A percentile compares a stretch with the other conserved stretches of the same genome.
phyloP scores from a whole-genome alignment of 2,888 invertebrate species.

The Brenthis daphne region DNA sequence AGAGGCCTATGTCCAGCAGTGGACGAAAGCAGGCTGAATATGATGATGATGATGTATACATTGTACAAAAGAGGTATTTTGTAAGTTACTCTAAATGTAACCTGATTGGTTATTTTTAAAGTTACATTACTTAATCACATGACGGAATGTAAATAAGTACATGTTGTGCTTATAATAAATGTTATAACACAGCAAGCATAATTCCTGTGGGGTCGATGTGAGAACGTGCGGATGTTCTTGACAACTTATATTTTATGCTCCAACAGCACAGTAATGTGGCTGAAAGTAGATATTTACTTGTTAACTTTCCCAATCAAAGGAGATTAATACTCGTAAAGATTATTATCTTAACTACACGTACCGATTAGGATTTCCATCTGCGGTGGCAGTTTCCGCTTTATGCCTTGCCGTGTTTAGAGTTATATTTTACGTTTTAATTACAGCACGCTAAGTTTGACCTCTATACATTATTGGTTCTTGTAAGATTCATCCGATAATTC shows the following conservation, averaged over 20 bases:
- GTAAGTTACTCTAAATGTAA: too few relatives aligned
- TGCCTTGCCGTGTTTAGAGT: conserved; percentile 40
- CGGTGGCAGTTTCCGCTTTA: conserved; percentile 39
- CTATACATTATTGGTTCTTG: conserved; percentile 45
- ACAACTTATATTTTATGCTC: conserved; percentile 40
- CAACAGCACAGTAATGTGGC: conserved; percentile 40
- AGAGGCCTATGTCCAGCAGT: too few relatives aligned
- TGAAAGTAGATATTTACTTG: conserved; percentile 42
- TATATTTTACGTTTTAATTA: conserved; percentile 58
- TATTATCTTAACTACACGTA: conserved; percentile 43
- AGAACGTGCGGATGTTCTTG: conserved; percentile 34
- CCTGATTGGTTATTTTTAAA: too few relatives aligned
- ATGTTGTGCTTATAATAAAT: too few relatives aligned
- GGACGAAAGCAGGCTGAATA: too few relatives aligned
- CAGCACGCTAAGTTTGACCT: conserved; percentile 54
- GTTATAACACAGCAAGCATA: neutral
- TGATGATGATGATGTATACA: too few relatives aligned
- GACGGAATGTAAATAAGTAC: too few relatives aligned
- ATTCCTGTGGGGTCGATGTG: conserved; percentile 25
- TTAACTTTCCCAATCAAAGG: conserved; percentile 46
- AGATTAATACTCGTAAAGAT: conserved; percentile 46
- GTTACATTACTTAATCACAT: too few relatives aligned
- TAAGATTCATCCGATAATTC: too few relatives aligned
- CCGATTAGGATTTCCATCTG: conserved; percentile 40
- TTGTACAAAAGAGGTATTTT: too few relatives aligned